Conservation (phyloP, 1,140 invertebrate species). For the Brachionus rotundiformis region DNA sequence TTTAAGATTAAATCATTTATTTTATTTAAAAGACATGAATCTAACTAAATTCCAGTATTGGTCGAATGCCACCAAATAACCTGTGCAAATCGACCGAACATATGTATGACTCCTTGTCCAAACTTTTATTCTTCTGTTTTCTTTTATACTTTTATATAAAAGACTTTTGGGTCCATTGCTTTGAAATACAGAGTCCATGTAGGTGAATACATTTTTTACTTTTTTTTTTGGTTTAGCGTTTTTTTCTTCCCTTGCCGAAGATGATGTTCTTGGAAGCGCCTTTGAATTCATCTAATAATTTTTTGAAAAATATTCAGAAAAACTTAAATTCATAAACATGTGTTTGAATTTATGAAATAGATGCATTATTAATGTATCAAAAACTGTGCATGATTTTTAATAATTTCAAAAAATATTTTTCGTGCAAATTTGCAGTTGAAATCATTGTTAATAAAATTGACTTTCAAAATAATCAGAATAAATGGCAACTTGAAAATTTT, state of each 20-base stretch:
- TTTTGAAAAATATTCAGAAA: constrained; percentile 16
- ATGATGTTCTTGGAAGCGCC: neutral
- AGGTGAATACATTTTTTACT: constrained; percentile 50
- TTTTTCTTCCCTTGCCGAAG: neutral
- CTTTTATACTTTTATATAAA: constrained; percentile 58
- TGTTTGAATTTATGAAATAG: neutral
- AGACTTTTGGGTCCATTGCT: constrained; percentile 58
- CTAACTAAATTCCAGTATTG: constrained; percentile 84
- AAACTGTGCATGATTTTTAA: neutral
- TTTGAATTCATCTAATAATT: constrained; percentile 30
- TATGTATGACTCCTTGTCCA: constrained; percentile 64
- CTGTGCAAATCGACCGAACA: constrained; percentile 76
- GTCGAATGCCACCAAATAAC: constrained; percentile 82
- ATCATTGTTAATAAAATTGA: neutral
- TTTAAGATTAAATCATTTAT: constrained; percentile 49
- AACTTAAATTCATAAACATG: neutral
- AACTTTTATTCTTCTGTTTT: constrained; percentile 60
- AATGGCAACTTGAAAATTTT: neutral
- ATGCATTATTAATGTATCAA: neutral
- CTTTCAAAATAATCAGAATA: neutral
- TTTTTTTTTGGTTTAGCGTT: constrained; percentile 4
- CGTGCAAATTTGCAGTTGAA: neutral
- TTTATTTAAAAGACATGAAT: neutral
- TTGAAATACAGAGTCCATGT: constrained; percentile 39
- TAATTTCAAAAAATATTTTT: neutral